Base-by-base conservation (phyloP, 30 jellyfish, hydroid and myxozoan genomes). In the Cassiopea andromeda region DNA sequence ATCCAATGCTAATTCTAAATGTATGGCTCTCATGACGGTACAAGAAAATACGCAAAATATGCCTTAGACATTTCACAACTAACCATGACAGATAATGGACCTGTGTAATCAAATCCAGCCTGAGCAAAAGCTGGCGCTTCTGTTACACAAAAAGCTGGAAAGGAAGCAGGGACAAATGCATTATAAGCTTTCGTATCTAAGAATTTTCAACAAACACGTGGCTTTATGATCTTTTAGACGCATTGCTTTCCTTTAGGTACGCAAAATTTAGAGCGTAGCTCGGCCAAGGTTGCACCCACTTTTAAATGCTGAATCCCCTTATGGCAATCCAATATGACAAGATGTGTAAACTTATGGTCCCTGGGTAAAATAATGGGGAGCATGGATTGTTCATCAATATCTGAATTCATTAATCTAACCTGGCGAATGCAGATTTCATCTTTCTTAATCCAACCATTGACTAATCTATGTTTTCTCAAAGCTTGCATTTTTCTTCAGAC, bases 41-140 rank as follows among this genome's bases (percentile, higher is more conserved):
- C 95, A 88, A 1, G 95, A 77, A 54, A 88, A 77, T 49, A 78
- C n/a, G 3, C 85, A 71, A 14, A 78, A 76, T 88, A 88, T 38
- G 50, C 72, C 60, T 87, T 87, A 47, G 7, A 10, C 91, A 88
- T 78, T 48, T 43, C 49, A 19, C 87, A 70, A 12, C 49, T 69
- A 5, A 45, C 60, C 43, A 47, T 88, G 14, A 12, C 13, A 57
- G 19, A 60, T 46, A 88, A 54, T 70, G 91, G 90, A 8, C 91
- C 90, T 44, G 95, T 91, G 48, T 76, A 88, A 45, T 88, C 95
- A 27, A 88, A 48, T 8, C 95, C 91, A 64, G 75, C 83, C 27
- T 78, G 75, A 15, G 44, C 49, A 54, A 85, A 85, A 10, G 92
- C 89, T 46, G 81, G 86, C 16, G 89, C 89, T 77, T 61, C 83